Evolutionary conservation across 2,888 invertebrate species (phyloP).

Genomic region (Hemithea aestivaria): DNA sequence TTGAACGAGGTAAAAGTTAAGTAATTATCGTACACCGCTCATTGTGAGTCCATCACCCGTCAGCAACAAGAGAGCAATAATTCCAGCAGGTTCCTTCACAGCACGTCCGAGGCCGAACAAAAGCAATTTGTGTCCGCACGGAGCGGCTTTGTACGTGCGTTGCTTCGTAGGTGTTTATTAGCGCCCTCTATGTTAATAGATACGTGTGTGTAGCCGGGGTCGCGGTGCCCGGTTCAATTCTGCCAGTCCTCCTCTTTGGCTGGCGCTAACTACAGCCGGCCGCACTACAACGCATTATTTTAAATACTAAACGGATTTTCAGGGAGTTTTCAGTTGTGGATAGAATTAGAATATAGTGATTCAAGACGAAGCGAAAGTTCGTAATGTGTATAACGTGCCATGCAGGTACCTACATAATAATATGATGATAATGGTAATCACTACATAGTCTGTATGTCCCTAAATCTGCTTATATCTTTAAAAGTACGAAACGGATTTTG

Average conservation of each 20-base stretch:
- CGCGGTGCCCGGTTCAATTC: conserved; percentile 27
- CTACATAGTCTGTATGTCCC: too few relatives aligned
- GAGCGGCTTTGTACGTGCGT: conserved; percentile 70
- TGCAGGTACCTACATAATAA: too few relatives aligned
- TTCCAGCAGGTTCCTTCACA: conserved; percentile 53
- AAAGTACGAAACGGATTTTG: too few relatives aligned
- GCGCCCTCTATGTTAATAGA: conserved; percentile 52
- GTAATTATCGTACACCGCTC: conserved; percentile 49
- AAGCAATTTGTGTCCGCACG: conserved; percentile 76
- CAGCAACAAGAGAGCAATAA: conserved; percentile 42
- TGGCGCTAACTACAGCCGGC: too few relatives aligned
- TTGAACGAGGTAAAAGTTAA: conserved; percentile 54
- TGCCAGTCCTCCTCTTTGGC: conserved; percentile 49
- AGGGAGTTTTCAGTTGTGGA: too few relatives aligned
- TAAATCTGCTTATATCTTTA: too few relatives aligned
- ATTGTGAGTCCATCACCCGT: conserved; percentile 61
- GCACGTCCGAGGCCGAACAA: conserved; percentile 68
- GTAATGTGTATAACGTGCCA: too few relatives aligned
- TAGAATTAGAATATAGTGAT: too few relatives aligned
- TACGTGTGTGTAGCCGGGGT: conserved; percentile 34
- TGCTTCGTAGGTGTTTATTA: conserved; percentile 72
- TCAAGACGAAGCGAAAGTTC: too few relatives aligned
- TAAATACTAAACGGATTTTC: too few relatives aligned
- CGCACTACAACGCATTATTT: too few relatives aligned
- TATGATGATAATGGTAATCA: too few relatives aligned